These are phyloP conservation scores for Axis porcinus DNA, from an alignment of 2,113 vertebrate genomes.

Conservation along the genomic window DNA sequence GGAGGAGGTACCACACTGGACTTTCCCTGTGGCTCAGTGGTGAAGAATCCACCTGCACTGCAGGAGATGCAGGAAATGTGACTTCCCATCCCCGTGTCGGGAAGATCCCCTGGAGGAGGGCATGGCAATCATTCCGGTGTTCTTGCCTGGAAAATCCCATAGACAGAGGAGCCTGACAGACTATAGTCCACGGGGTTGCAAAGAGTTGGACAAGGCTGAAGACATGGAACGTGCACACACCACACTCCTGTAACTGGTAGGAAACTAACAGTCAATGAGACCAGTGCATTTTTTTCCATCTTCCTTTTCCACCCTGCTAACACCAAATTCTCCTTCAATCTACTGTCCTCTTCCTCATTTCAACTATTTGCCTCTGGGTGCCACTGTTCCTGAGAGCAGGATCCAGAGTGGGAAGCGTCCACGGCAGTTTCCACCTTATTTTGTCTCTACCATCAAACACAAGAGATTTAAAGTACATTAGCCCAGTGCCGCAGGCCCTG, in stretches of 20 bases:
- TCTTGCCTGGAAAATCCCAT: not conserved
- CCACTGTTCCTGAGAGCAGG: not conserved
- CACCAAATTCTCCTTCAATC: not conserved
- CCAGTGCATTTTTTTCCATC: rapidly evolving
- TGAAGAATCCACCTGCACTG: not conserved
- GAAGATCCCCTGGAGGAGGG: not conserved
- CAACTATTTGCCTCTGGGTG: not conserved
- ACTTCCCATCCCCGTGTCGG: not conserved
- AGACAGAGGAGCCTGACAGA: not conserved
- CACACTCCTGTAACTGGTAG: not conserved
- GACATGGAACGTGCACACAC: not conserved
- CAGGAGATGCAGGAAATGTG: not conserved
- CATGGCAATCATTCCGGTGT: not conserved
- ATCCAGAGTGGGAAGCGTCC: not conserved
- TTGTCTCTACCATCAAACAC: not conserved
- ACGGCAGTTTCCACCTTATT: not conserved
- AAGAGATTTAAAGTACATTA: not conserved
- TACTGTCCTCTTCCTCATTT: not conserved
- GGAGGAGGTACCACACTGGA: not conserved
- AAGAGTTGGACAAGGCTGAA: not conserved
- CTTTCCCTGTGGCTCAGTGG: not conserved
- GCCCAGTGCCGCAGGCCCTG: not conserved
- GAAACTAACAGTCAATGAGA: not conserved
- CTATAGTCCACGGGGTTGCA: not conserved
- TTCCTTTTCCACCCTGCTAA: not conserved